Evolutionary conservation across 2,888 invertebrate species (phyloP).

Genomic region (Hirtodrosophila duncani): DNA sequence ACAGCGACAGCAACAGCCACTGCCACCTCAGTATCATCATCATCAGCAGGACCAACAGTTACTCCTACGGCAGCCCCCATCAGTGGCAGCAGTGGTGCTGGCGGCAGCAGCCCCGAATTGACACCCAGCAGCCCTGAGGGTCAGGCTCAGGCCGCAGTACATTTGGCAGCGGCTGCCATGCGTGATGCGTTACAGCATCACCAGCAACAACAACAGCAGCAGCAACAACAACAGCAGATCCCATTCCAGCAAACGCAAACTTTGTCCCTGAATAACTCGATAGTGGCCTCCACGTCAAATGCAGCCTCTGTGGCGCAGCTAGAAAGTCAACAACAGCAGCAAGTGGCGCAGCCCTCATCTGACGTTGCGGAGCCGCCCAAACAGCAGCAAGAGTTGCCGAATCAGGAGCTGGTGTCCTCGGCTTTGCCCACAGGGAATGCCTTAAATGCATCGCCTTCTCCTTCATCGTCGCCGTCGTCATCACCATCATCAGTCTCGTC

Average conservation of each 20-base stretch:
- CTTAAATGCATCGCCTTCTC: constrained; percentile 49
- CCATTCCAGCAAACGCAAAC: constrained; percentile 76
- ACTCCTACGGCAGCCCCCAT: constrained; percentile 65
- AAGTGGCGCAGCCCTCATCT: constrained; percentile 45
- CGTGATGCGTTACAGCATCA: constrained; percentile 77
- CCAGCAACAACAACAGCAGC: constrained; percentile 68
- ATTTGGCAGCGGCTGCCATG: constrained; percentile 71
- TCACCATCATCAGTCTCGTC: constrained; percentile 27
- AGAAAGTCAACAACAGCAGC: constrained; percentile 51
- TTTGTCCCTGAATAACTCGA: constrained; percentile 72
- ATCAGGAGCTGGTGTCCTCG: constrained; percentile 74
- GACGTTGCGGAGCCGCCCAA: constrained; percentile 69
- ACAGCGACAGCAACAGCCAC: constrained; percentile 60
- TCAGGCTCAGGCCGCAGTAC: constrained; percentile 68
- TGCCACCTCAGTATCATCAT: constrained; percentile 51
- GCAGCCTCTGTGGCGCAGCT: constrained; percentile 58
- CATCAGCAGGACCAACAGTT: constrained; percentile 64
- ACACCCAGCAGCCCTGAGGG: constrained; percentile 59
- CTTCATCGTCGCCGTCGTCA: constrained; percentile 37
- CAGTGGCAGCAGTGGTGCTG: constrained; percentile 55
- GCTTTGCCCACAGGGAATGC: constrained; percentile 43
- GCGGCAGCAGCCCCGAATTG: constrained; percentile 57
- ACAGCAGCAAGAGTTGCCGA: constrained; percentile 64
- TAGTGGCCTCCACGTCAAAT: constrained; percentile 68
- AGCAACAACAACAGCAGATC: constrained; percentile 75